Evolutionary conservation across 2,888 invertebrate species (phyloP).

Genomic region (Erebia aethiops): DNA sequence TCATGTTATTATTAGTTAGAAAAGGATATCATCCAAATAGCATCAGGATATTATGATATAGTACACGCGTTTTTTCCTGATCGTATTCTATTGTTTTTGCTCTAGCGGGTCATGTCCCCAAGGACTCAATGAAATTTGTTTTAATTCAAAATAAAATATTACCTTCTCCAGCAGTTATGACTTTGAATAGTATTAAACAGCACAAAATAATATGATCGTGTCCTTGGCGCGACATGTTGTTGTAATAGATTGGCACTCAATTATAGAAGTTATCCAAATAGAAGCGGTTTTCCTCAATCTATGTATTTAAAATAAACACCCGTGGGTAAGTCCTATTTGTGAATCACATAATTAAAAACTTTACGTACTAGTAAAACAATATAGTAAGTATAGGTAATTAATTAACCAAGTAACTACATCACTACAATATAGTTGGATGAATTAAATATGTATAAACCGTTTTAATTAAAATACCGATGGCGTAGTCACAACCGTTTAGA

Average conservation of each 20-base stretch:
- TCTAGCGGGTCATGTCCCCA: too few species aligned
- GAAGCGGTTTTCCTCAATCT: background rate
- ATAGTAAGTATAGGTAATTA: background rate
- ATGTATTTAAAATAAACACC: background rate
- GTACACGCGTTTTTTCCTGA: too few species aligned
- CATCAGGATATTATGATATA: too few species aligned
- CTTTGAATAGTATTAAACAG: background rate
- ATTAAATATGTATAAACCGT: background rate
- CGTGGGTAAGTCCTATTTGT: background rate
- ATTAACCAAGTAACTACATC: background rate
- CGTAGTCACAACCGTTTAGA: background rate
- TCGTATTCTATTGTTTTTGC: too few species aligned
- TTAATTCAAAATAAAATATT: background rate
- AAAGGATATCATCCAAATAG: too few species aligned
- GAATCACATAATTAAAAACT: background rate
- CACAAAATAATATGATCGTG: background rate
- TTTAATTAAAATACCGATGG: background rate
- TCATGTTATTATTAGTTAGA: too few species aligned
- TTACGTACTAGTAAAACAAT: background rate
- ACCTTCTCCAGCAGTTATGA: constrained; percentile 19
- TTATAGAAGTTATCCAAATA: background rate
- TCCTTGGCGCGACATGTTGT: background rate
- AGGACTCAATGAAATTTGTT: too few species aligned
- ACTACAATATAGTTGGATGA: background rate
- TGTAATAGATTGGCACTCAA: background rate